Evolutionary conservation across 2,113 vertebrate genomes (phyloP).

Genomic region (Erythrolamprus reginae): DNA sequence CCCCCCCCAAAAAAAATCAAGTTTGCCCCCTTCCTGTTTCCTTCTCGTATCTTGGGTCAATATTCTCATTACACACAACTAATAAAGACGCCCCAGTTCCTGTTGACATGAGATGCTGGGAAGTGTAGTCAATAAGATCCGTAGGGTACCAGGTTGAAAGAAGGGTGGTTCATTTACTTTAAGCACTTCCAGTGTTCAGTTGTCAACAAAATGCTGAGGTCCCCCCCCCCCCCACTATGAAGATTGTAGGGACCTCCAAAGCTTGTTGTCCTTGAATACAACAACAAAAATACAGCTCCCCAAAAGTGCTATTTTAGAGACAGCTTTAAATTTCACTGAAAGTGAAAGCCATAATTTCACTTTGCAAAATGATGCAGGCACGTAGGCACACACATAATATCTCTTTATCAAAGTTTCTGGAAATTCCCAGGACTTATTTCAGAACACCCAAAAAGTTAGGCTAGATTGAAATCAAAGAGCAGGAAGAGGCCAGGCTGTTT

Average conservation of each 20-base stretch:
- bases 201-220: not conserved
- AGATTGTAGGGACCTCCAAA: not conserved
- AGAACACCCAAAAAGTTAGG: not conserved
- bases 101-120: not conserved
- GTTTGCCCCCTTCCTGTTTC: not conserved
- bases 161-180: not conserved
- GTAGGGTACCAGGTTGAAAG: not conserved
- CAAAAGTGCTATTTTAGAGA: not conserved
- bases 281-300: not conserved
- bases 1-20: too few species aligned
- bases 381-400: not conserved
- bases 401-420: not conserved
- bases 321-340: not conserved
- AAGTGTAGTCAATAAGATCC: not conserved
- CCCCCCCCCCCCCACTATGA: not conserved
- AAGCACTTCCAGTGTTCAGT: not conserved
- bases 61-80: not conserved
- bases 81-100: not conserved
- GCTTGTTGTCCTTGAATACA: not conserved
- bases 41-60: not conserved
- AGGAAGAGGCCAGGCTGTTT: conserved; percentile 28
- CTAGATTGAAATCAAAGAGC: conserved; percentile 22
- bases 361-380: not conserved
- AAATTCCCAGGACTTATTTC: not conserved
- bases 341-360: not conserved